These are phyloP conservation scores for Semotilus atromaculatus DNA, from an alignment of 2,797 vertebrate genomes.

Conservation along the genomic window DNA sequence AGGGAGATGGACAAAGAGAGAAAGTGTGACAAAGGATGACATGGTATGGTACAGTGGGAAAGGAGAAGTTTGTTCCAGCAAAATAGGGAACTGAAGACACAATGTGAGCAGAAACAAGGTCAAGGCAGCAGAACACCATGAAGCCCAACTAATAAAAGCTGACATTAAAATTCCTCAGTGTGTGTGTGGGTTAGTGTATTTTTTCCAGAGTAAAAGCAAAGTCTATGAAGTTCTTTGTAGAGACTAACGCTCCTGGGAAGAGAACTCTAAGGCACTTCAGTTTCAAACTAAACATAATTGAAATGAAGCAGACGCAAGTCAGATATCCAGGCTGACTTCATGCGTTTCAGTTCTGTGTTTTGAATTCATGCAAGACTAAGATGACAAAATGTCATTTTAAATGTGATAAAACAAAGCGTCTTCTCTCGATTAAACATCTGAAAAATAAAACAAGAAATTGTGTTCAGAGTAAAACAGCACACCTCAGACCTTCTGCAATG, in stretches of 20 bases:
- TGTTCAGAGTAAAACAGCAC: conserved; percentile 5
- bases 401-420: background rate
- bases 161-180: conserved; percentile 53
- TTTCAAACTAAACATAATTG: background rate
- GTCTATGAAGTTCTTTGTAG: background rate
- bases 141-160: conserved; percentile 45
- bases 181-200: background rate
- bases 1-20: background rate
- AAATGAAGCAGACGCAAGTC: background rate
- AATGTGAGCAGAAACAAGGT: conserved; percentile 19
- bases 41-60: background rate
- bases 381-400: background rate
- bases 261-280: background rate
- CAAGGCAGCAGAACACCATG: conserved; percentile 25
- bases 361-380: background rate
- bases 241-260: background rate
- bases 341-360: background rate
- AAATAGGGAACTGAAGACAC: conserved; percentile 9
- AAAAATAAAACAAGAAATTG: background rate
- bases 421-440: background rate
- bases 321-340: background rate
- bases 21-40: background rate
- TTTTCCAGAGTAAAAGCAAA: conserved; percentile 20
- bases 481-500: background rate
- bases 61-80: background rate